phyloP scores from a whole-genome alignment of 2,113 vertebrate species.

The rat (Rattus norvegicus) region DNA sequence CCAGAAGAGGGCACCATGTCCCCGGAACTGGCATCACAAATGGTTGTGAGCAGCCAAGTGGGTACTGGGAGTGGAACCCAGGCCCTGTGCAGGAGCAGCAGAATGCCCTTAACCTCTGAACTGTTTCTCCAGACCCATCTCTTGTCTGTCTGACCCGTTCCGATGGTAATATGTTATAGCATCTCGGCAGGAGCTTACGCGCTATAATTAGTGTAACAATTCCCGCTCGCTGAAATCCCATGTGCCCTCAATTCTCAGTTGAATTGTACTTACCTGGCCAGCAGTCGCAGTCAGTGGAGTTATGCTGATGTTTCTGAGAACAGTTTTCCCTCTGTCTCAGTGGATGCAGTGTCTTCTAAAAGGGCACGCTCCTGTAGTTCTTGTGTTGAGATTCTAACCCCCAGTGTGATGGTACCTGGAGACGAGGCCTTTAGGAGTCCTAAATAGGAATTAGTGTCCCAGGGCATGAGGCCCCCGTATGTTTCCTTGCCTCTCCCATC shows the following conservation, averaged over 20 bases:
- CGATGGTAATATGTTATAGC: no score
- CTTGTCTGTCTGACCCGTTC: background rate
- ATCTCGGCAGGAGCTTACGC: fast-evolving
- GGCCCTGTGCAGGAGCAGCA: background rate
- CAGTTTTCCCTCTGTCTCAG: background rate
- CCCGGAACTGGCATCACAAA: background rate
- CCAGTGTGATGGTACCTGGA: background rate
- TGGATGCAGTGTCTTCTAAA: background rate
- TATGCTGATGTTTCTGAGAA: background rate
- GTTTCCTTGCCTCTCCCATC: background rate
- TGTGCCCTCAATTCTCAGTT: fast-evolving
- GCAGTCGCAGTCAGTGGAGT: background rate
- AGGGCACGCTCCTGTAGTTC: background rate
- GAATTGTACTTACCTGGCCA: fast-evolving
- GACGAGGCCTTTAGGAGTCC: background rate
- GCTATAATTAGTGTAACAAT: background rate
- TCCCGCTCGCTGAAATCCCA: background rate
- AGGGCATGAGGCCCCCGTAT: background rate
- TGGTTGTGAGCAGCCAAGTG: background rate
- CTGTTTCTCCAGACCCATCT: background rate
- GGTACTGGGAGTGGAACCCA: background rate
- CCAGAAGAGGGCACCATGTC: background rate
- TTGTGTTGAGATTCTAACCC: background rate
- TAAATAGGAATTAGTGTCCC: background rate
- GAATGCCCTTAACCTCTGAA: background rate